These are phyloP conservation scores for Platorchestia sp. DNA, from an alignment of 1,140 invertebrate species.

Conservation along the genomic window DNA sequence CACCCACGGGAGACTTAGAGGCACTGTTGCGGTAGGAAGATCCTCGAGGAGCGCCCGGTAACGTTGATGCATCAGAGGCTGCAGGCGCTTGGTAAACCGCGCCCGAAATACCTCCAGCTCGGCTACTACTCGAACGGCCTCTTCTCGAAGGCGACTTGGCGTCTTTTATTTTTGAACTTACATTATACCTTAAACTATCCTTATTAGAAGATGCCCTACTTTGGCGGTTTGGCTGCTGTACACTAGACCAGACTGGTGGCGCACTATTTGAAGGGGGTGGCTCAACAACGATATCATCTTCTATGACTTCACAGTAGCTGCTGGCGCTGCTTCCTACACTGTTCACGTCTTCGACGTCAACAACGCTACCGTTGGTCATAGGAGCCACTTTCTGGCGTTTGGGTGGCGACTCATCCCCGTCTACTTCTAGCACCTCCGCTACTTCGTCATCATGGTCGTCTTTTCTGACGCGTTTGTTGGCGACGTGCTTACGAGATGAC, in stretches of 20 bases:
- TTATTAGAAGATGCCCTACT: constrained; percentile 42
- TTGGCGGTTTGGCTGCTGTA: background rate
- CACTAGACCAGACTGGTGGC: background rate
- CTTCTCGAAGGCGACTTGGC: constrained; percentile 39
- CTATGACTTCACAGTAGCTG: constrained; percentile 39
- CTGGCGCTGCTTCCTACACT: constrained; percentile 37
- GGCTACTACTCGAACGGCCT: constrained; percentile 15
- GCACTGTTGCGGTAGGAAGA: constrained; percentile 43
- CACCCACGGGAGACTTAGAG: constrained; percentile 45
- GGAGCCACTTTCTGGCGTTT: constrained; percentile 21
- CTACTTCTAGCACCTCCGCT: constrained; percentile 10
- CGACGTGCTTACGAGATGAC: background rate
- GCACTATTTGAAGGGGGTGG: background rate
- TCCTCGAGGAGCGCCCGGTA: constrained; percentile 11
- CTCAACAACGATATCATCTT: constrained; percentile 31
- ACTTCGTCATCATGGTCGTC: constrained; percentile 9
- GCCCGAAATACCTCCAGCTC: background rate
- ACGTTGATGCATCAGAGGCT: constrained; percentile 6
- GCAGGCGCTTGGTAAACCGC: background rate
- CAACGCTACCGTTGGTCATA: constrained; percentile 27
- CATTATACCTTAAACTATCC: constrained; percentile 26
- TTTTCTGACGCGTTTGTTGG: constrained; percentile 33
- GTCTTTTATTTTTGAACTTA: constrained; percentile 37
- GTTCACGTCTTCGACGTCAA: constrained; percentile 13
- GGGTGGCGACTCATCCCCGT: background rate